Base-by-base conservation (phyloP, 2,797 vertebrate species). In the Synanceia verrucosa region DNA sequence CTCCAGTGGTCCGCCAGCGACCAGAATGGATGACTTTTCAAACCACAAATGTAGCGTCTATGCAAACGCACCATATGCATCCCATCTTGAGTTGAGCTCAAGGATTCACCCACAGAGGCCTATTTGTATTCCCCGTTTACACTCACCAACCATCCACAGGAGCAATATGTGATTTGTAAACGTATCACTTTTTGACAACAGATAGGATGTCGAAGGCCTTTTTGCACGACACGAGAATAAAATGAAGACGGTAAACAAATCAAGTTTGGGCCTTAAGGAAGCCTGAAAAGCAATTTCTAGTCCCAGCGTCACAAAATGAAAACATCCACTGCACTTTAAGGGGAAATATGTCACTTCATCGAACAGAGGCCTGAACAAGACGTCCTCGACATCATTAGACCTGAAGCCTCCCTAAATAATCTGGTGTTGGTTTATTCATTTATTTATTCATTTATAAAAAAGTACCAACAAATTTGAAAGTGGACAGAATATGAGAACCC, bases 191-290 rank as follows among this genome's bases (percentile, higher is more conserved):
- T 76, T 70, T 80, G 73, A 86, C 65, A 87, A 72, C 65, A 85
- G 80, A 84, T 79, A 71, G 43, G 55, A 70, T 57, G 55, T 36
- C 65, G 72, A 62, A 84, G 70, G 63, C 66, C n/a, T 81, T 68
- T 79, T 79, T 59, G 65, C 64, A 73, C 64, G 78, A n/a, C 69
- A 28, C 44, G 76, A 75, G 76, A 86, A 82, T 77, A 78, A 76
- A 82, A 66, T 28, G 36, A 75, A 86, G 72, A 70, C 2, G 79
- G 88, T 86, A 83, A 86, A 76, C 78, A 88, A 82, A 83, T 88
- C 77, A 84, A 77, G 47, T 67, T 78, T 56, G 71, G 70, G 46
- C 52, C 56, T 66, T 44, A 60, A 67, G 58, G 75, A 52, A 61
- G 21, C 58, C 23, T 34, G 58, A 70, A 55, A 73, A 81, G 78